A percentile compares a stretch with the other conserved stretches of the same genome.
Conservation (phyloP, 2,113 vertebrate species). For the Hypomesus transpacificus region DNA sequence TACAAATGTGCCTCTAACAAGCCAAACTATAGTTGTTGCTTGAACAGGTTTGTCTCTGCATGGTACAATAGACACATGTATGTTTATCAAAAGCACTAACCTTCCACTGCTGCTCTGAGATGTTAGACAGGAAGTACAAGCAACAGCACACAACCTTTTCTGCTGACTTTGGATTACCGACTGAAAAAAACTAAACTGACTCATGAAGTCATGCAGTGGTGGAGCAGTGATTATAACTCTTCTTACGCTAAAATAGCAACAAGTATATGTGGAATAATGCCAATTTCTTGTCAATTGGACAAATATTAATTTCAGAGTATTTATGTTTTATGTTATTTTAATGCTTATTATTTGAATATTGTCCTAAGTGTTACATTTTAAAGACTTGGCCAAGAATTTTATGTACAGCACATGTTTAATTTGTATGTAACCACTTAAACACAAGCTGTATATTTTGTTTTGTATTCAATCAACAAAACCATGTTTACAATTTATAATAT, state of each 20-base stretch:
- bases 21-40: slow-evolving; percentile 10
- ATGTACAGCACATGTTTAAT: slow-evolving; percentile 12
- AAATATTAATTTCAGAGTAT: slow-evolving; percentile 22
- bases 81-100: not conserved
- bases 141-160: not conserved
- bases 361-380: slow-evolving; percentile 20
- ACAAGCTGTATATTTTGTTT: slow-evolving; percentile 29
- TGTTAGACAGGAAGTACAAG: not conserved
- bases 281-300: slow-evolving; percentile 22
- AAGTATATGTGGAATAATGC: slow-evolving; percentile 26
- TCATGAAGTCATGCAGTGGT: not conserved
- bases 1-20: slow-evolving; percentile 12
- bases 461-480: slow-evolving; percentile 23
- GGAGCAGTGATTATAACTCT: not conserved
- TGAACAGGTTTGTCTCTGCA: slow-evolving; percentile 15
- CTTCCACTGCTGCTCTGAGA: not conserved
- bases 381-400: not conserved
- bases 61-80: not conserved
- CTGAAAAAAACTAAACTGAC: not conserved
- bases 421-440: slow-evolving; percentile 14
- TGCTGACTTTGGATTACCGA: not conserved
- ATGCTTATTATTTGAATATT: slow-evolving; percentile 18
- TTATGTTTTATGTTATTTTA: slow-evolving; percentile 34
- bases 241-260: slow-evolving; percentile 2
- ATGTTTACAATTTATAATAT: slow-evolving; percentile 39